Evolutionary conservation across 2,113 vertebrate genomes (phyloP).

Genomic region (Acrocephalus kingi): DNA sequence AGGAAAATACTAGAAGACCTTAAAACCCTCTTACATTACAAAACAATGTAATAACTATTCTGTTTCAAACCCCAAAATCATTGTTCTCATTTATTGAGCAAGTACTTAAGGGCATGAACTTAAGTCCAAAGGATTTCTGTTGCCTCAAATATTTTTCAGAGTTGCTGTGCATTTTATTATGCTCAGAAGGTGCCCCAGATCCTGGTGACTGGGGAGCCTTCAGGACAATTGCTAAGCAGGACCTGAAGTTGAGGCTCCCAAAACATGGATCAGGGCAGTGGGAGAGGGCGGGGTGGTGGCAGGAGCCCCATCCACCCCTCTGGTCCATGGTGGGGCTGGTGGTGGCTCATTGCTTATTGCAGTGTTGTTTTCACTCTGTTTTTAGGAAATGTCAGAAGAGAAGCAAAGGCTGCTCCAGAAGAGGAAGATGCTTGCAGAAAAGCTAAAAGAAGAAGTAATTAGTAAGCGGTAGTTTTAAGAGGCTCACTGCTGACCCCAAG

Average conservation of each 20-base stretch:
- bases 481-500: not conserved
- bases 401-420: constrained; percentile 89
- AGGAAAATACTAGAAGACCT: not conserved
- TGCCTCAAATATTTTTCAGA: not conserved
- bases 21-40: not conserved
- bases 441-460: constrained; percentile 97
- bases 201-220: not conserved
- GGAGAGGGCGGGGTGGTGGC: not conserved
- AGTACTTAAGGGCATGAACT: fast-evolving
- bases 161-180: not conserved
- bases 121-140: not conserved
- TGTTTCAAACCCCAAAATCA: not conserved
- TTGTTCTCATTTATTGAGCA: not conserved
- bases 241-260: not conserved
- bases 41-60: not conserved
- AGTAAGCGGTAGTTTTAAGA: constrained; percentile 80
- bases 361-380: not conserved
- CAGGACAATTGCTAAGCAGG: not conserved
- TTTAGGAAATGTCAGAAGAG: constrained; percentile 84
- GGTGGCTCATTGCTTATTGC: not conserved
- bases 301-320: not conserved
- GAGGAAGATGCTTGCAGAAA: constrained; percentile 93
- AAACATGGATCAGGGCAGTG: fast-evolving
- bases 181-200: not conserved
- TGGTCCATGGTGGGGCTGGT: not conserved